A percentile compares a stretch with the other conserved stretches of the same genome.
Evolutionary conservation across 2,888 invertebrate species (phyloP).

Genomic region (Drosophila acutilabella): DNA sequence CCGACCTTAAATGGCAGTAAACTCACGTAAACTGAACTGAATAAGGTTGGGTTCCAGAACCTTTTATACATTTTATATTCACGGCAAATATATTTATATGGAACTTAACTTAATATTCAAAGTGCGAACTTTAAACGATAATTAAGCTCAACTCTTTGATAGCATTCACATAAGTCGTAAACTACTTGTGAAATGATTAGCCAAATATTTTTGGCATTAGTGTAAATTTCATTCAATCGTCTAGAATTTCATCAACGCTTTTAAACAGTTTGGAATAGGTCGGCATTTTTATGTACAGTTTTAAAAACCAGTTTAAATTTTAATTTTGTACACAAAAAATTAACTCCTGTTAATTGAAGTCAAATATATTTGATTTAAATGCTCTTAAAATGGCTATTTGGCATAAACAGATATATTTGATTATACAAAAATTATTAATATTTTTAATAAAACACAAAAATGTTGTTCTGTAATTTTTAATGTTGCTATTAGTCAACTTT

Average conservation of each 20-base stretch:
- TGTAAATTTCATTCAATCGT: not conserved
- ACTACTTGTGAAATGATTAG: not conserved
- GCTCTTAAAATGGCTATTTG: no score
- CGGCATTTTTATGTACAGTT: not conserved
- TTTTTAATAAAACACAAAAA: no score
- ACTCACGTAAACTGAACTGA: slow-evolving; percentile 27
- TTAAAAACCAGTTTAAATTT: not conserved
- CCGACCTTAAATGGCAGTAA: slow-evolving; percentile 20
- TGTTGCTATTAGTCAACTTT: slow-evolving; percentile 23
- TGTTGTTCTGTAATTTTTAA: slow-evolving; percentile 12
- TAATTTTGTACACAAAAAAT: not conserved
- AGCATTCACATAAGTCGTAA: not conserved
- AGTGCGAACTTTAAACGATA: not conserved
- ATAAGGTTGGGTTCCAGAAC: slow-evolving; percentile 15
- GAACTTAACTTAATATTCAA: not conserved
- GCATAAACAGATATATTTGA: no score
- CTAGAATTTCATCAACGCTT: not conserved
- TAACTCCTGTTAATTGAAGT: no score
- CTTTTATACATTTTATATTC: slow-evolving; percentile 9
- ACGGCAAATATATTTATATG: not conserved
- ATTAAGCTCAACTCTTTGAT: not conserved
- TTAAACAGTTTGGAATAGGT: not conserved
- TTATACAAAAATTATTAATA: no score
- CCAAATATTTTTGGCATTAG: not conserved
- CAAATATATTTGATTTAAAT: no score